Evolutionary conservation across 2,797 vertebrate genomes (phyloP), one percentile per base, ranked within the genome.

Genomic region (Alosa sapidissima): DNA sequence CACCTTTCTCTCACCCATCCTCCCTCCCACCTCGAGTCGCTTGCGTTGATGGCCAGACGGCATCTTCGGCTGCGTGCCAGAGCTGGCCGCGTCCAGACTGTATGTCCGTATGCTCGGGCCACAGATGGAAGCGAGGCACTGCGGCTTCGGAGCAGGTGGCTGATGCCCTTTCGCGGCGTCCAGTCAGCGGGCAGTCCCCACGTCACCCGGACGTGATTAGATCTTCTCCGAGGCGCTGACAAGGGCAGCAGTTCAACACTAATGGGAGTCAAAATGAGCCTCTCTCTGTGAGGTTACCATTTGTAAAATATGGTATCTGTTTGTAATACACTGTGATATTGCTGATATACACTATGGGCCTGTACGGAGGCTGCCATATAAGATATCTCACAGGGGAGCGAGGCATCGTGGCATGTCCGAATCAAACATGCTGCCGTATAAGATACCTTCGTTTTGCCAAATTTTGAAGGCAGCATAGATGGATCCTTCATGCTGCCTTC

Each of bases 111-210:
- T 75, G 68, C 68, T 75, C 68, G 33, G 36, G 33, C 68, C 14
- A 14, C 68, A 45, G 33, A 75, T 75, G 68, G 68, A 36, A 4
- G 68, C 68, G 3, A 14, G 13, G 33, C 68, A 75, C 68, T 16
- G 68, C 33, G 11, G 68, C 36, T 36, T 75, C 33, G 11, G 68
- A 75, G 68, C 68, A 75, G 68, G 68, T 75, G 68, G 68, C 68
- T 19, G 68, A 75, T 33, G 68, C 13, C 68, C 36, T 33, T 45
- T 41, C 68, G 33, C 33, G 11, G 68, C 33, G 68, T 36, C 68
- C 36, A 75, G 68, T 45, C 68, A 6, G 68, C 36, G 68, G 68
- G 68, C 33, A 16, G 68, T 75, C 68, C 68, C 36, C 33, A 75
- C 68, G 68, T 75, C 68, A 75, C 13, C 14, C 5, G 14, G 33